Evolutionary conservation across 2,113 vertebrate species (phyloP).

Genomic region (Rissa tridactyla): DNA sequence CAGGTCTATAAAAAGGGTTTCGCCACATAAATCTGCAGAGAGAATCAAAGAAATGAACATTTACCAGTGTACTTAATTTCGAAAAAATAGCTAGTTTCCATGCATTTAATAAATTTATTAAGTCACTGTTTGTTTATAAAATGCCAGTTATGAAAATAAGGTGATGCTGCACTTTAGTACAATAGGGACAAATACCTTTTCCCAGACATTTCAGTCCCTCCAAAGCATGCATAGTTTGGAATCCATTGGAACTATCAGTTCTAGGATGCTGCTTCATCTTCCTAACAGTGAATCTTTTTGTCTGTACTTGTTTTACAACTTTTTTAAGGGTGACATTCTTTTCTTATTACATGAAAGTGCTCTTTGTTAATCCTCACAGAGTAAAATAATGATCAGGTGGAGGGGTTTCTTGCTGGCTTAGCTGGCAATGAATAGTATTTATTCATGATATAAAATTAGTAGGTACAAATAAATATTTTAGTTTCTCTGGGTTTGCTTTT

Average conservation of each 20-base stretch:
- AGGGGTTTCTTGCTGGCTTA: background rate
- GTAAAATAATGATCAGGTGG: background rate
- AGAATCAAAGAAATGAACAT: background rate
- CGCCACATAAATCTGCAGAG: background rate
- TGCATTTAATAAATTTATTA: background rate
- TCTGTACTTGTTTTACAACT: background rate
- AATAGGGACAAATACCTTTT: background rate
- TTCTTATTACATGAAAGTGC: background rate
- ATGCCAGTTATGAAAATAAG: background rate
- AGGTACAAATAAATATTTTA: conserved; percentile 21
- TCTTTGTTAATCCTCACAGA: background rate
- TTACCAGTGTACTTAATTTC: background rate
- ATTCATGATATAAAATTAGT: background rate
- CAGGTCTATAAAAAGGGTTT: background rate
- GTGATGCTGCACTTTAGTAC: background rate
- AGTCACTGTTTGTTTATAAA: background rate
- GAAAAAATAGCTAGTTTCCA: background rate
- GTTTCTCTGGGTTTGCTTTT: conserved; percentile 3
- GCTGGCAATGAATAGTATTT: background rate
- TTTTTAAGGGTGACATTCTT: background rate
- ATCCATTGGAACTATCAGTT: background rate
- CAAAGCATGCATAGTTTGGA: background rate
- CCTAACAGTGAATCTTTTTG: background rate
- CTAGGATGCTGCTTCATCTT: background rate
- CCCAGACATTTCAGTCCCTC: background rate